Conservation (phyloP, 2,888 invertebrate species). For the Hartigia nigra region DNA sequence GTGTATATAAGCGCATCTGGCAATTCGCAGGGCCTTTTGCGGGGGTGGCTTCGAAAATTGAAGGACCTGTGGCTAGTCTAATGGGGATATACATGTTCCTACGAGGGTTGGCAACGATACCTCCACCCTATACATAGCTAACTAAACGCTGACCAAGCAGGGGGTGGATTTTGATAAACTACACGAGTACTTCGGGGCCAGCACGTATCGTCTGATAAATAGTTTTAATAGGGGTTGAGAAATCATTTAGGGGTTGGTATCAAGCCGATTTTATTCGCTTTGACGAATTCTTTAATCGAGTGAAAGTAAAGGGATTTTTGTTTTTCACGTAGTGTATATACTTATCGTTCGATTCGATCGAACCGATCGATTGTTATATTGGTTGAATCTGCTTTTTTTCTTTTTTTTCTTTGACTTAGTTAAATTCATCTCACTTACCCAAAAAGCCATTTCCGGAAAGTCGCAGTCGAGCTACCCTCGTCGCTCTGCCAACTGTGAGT, state of each 20-base stretch:
- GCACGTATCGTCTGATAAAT: neutral
- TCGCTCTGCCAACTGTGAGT: slow-evolving; percentile 57
- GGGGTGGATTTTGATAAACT: neutral
- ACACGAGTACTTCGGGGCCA: neutral
- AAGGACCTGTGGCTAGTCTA: neutral
- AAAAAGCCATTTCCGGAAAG: slow-evolving; percentile 48
- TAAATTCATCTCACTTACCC: slow-evolving; percentile 55
- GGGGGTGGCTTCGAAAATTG: neutral
- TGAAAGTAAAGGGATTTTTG: neutral
- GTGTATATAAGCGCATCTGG: neutral
- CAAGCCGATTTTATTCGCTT: neutral
- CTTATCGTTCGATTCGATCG: neutral
- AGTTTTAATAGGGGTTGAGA: neutral
- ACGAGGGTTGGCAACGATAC: neutral
- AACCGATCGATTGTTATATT: neutral
- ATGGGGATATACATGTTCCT: neutral
- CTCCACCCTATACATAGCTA: neutral
- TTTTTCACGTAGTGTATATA: neutral
- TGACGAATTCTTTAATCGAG: neutral
- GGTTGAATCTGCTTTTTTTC: neutral
- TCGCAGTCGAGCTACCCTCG: slow-evolving; percentile 57
- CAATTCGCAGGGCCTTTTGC: neutral
- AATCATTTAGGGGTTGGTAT: neutral
- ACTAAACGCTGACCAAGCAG: neutral
- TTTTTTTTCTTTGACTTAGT: neutral